Conservation (phyloP, 2,797 vertebrate genomes). For the Loris lydekkerianus region DNA sequence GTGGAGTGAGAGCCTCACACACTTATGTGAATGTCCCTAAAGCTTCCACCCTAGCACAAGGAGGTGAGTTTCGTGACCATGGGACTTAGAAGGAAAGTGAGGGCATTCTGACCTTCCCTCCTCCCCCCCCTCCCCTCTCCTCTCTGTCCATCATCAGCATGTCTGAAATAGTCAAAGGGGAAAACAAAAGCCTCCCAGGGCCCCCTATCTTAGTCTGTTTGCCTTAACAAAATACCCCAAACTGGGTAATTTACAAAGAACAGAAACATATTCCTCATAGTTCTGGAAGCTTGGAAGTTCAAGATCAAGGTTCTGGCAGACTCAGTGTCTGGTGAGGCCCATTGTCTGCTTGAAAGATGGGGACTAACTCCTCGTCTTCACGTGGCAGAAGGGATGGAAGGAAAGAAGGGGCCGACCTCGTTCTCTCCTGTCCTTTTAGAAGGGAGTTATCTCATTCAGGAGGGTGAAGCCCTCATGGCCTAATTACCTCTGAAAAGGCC, state of each 20-base stretch:
- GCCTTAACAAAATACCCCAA: background rate
- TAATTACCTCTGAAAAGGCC: background rate
- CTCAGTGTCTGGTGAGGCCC: background rate
- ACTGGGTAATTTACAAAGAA: background rate
- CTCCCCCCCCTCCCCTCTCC: fast-evolving
- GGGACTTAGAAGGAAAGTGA: background rate
- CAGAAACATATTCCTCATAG: background rate
- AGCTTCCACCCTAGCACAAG: background rate
- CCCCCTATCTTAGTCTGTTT: background rate
- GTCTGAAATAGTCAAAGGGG: background rate
- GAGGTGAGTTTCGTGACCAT: background rate
- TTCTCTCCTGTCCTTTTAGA: background rate
- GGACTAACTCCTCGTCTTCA: background rate
- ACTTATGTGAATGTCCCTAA: fast-evolving
- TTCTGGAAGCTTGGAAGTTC: background rate
- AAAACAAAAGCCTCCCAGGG: background rate
- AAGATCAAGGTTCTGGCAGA: background rate
- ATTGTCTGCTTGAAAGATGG: background rate
- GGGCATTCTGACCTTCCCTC: background rate
- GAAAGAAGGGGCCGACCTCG: background rate
- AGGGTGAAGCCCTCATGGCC: background rate
- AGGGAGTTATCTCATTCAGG: background rate
- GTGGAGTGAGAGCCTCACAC: background rate
- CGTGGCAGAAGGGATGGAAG: background rate
- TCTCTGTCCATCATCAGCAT: background rate